Percentiles rank a stretch among this genome's conserved stretches.
phyloP scores from a whole-genome alignment of 2,113 vertebrate species.

The Pelvicachromis taeniatus region DNA sequence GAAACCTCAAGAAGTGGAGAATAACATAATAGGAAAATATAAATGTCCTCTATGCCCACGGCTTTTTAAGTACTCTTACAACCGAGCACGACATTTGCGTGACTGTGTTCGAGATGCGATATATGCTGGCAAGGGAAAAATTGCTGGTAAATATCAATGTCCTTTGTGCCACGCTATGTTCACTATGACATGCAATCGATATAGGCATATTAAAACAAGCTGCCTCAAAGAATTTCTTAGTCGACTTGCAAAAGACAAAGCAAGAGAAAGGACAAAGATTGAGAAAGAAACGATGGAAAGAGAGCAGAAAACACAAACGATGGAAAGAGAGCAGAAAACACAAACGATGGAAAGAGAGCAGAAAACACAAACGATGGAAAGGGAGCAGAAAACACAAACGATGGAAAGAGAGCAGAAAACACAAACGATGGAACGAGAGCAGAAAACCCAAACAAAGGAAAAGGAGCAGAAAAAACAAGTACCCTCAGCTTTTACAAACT shows the following conservation, averaged over 20 bases:
- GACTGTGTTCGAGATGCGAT: conserved; percentile 56
- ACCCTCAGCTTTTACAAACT: neutral
- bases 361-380: conserved; percentile 2
- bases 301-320: neutral
- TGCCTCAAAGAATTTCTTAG: conserved; percentile 57
- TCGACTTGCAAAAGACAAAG: conserved; percentile 15
- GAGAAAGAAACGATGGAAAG: neutral
- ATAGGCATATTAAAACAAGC: conserved; percentile 57
- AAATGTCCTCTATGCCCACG: conserved; percentile 71
- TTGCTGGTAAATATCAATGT: conserved; percentile 57
- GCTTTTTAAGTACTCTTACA: conserved; percentile 68
- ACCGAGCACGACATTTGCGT: conserved; percentile 68
- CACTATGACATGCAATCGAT: conserved; percentile 46
- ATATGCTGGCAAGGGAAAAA: conserved; percentile 32
- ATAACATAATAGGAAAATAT: neutral
- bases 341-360: neutral
- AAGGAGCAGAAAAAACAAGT: conserved; percentile 1
- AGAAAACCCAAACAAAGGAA: neutral
- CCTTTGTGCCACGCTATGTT: conserved; percentile 65
- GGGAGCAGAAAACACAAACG: neutral
- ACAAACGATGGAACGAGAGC: neutral
- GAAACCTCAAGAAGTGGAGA: neutral
- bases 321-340: conserved; percentile 7
- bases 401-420: neutral
- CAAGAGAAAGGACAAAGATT: neutral